These are phyloP conservation scores for Meles meles DNA, from an alignment of 2,113 vertebrate species.

Conservation along the genomic window DNA sequence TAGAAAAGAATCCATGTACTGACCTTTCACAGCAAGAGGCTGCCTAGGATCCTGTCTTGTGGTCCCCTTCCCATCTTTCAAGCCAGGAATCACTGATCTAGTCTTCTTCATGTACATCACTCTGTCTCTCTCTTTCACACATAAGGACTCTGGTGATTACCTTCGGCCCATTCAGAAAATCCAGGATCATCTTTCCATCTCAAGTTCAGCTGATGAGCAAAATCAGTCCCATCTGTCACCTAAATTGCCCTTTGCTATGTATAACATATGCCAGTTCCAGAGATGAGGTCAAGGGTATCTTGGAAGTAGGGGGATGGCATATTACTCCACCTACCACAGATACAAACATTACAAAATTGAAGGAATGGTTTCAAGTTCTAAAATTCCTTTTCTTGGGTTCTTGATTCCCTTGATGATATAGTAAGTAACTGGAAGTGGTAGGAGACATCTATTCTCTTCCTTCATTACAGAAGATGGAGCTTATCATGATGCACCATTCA, in stretches of 20 bases:
- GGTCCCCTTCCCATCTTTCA: background rate
- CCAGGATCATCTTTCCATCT: background rate
- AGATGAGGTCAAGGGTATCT: background rate
- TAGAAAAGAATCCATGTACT: background rate
- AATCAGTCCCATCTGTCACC: background rate
- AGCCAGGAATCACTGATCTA: background rate
- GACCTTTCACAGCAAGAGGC: background rate
- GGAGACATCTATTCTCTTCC: background rate
- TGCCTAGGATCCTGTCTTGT: background rate
- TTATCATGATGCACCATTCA: background rate
- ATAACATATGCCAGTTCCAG: background rate
- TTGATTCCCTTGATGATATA: background rate
- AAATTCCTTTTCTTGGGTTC: background rate
- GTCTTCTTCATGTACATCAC: too few relatives aligned
- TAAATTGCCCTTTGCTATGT: background rate
- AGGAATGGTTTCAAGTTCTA: background rate
- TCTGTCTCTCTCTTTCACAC: background rate
- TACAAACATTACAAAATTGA: background rate
- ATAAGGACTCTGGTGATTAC: background rate
- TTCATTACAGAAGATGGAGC: background rate
- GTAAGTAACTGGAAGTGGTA: background rate
- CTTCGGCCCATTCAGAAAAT: background rate
- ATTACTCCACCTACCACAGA: background rate
- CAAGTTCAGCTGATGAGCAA: background rate
- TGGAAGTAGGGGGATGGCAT: background rate